These are phyloP conservation scores for Dione juno DNA, from an alignment of 2,888 invertebrate genomes.

Conservation along the genomic window DNA sequence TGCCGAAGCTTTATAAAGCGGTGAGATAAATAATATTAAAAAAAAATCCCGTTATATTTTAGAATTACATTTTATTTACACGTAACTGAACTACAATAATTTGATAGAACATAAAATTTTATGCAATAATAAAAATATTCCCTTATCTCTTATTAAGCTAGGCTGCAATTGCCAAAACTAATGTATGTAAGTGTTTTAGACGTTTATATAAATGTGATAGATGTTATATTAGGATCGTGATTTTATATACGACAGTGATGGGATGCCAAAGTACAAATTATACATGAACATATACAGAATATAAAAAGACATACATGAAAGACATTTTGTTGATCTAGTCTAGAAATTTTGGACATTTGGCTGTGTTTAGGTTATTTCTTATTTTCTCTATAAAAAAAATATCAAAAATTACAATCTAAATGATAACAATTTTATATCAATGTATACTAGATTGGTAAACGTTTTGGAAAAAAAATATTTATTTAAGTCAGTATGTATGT, in stretches of 20 bases:
- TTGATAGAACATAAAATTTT: neutral
- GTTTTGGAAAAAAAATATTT: constrained; percentile 20
- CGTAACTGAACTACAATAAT: constrained; percentile 11
- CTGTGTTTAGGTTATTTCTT: constrained; percentile 68
- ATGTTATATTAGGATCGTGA: constrained; percentile 46
- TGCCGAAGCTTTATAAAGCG: constrained; percentile 19
- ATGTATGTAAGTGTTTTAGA: constrained; percentile 47
- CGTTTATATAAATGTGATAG: constrained; percentile 54
- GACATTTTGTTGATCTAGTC: constrained; percentile 45
- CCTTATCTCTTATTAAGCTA: constrained; percentile 3
- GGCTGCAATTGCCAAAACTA: constrained; percentile 14
- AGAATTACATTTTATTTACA: constrained; percentile 8
- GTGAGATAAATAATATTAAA: constrained; percentile 4
- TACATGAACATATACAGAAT: constrained; percentile 38
- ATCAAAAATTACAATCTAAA: constrained; percentile 4
- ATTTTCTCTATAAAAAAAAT: constrained; percentile 46
- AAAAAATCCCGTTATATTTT: neutral
- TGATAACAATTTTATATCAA: constrained; percentile 14
- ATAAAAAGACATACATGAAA: constrained; percentile 24
- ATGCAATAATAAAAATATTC: neutral
- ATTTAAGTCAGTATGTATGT: constrained; percentile 33
- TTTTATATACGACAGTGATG: constrained; percentile 40
- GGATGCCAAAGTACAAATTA: constrained; percentile 49
- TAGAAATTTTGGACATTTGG: constrained; percentile 76
- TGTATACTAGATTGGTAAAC: constrained; percentile 16